These are phyloP conservation scores for Leptopilina clavipes DNA, from an alignment of 1,140 invertebrate genomes.

Conservation along the genomic window DNA sequence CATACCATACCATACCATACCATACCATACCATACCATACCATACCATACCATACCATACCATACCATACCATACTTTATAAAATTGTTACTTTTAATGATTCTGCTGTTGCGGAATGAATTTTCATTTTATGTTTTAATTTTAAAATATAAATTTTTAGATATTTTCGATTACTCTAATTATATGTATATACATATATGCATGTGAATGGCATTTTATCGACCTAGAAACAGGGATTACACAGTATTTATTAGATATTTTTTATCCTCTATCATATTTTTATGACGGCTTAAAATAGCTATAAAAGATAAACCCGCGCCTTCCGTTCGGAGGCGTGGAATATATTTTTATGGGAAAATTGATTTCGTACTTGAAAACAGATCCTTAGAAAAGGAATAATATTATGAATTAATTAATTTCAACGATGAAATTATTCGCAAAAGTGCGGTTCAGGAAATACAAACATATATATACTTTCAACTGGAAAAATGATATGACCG, in stretches of 20 bases:
- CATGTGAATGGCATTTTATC: neutral
- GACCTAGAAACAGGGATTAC: neutral
- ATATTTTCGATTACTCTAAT: no score
- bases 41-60: no score
- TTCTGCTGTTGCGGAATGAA: no score
- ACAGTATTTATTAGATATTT: constrained; percentile 1
- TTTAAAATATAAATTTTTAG: no score
- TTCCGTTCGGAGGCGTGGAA: neutral
- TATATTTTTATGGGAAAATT: constrained; percentile 22
- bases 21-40: no score
- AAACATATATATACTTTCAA: no score
- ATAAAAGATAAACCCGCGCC: constrained; percentile 17
- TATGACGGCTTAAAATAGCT: constrained; percentile 5
- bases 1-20: no score
- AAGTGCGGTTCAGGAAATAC: neutral
- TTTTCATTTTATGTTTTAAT: no score
- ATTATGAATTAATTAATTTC: constrained; percentile 1
- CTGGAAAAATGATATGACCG: no score
- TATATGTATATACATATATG: no score
- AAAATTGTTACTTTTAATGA: no score
- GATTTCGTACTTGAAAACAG: constrained; percentile 7
- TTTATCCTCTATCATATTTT: constrained; percentile 23
- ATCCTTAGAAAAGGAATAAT: constrained; percentile 6
- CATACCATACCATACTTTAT: no score
- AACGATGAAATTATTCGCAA: neutral